These are phyloP conservation scores for Lordiphosa mommai DNA, from an alignment of 1,140 invertebrate species.

Conservation along the genomic window DNA sequence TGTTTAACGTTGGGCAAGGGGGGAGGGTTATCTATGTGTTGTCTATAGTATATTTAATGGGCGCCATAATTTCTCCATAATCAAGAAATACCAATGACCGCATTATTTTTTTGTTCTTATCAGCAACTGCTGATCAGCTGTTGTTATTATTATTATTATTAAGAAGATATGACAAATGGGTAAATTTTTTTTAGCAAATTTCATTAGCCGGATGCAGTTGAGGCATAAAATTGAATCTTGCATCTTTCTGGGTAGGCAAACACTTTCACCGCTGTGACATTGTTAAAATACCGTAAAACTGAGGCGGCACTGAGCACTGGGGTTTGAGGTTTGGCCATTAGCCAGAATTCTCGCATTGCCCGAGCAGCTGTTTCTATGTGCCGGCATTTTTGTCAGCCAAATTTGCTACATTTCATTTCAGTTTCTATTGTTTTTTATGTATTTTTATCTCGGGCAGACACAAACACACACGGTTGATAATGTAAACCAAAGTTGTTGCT, in stretches of 20 bases:
- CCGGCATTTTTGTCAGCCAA: constrained; percentile 27
- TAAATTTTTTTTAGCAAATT: constrained; percentile 14
- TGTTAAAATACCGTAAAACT: constrained; percentile 44
- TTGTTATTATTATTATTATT: not conserved
- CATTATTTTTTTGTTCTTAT: constrained; percentile 8
- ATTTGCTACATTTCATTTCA: constrained; percentile 31
- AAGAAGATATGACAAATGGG: not conserved
- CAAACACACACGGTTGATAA: constrained; percentile 36
- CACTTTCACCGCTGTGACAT: constrained; percentile 66
- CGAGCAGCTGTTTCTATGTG: constrained; percentile 36
- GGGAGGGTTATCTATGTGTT: constrained; percentile 9
- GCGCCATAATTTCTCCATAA: constrained; percentile 16
- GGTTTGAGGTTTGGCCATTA: constrained; percentile 39
- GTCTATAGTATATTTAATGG: too few relatives aligned
- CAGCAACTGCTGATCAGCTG: not conserved
- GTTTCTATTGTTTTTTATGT: constrained; percentile 41
- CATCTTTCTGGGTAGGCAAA: constrained; percentile 41
- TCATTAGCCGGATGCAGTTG: constrained; percentile 39
- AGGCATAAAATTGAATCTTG: constrained; percentile 50
- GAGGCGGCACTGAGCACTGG: constrained; percentile 7
- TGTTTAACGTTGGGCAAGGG: constrained; percentile 13
- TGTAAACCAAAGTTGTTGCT: constrained; percentile 42
- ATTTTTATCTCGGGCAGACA: constrained; percentile 36
- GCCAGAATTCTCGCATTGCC: constrained; percentile 42
- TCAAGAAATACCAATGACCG: constrained; percentile 10